Evolutionary conservation across 2,797 vertebrate species (phyloP), one percentile per base, ranked within the genome.

Genomic region (Diceros bicornis): DNA sequence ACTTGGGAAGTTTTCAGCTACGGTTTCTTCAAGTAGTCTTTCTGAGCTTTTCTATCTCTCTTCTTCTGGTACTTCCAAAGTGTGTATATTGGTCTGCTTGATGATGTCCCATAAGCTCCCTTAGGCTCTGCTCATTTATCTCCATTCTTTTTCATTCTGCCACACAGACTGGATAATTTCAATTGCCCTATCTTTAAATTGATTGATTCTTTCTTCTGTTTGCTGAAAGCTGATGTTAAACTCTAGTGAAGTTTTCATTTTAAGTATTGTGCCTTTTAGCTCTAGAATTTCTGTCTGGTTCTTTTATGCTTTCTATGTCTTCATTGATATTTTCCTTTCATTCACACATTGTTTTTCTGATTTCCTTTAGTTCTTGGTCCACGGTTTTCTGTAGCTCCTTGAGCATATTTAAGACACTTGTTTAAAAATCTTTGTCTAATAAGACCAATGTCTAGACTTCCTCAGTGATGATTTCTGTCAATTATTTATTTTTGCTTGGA

Each of bases 361-460:
- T 69, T 86, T 69, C 64, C 64, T n/a, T 41, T 77, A 47, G n/a
- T 64, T 78, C 50, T 55, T 64, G 32, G 12, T 81, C 37, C 34
- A 47, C 61, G 75, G 32, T 62, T 74, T 77, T 75, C 20, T 82
- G 75, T 75, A 61, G 74, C 44, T 59, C 27, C 4, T 68, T 69
- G 88, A 88, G 7, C 18, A 83, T 68, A 69, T 34, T 87, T 87
- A 69, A 69, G 32, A 69, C 20, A 69, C 12, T 78, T 78, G 37
- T 62, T 93, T 87, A 77, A 66, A 90, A 29, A 52, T 69, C 29
- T 78, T 93, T 69, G 62, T 69, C 37, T 78, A 91, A 68, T 86
- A 68, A 81, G 10, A 18, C 11, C 55, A 71, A 25, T 69, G 27
- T 88, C 34, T 92, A 32, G 21, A 77, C 7, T 34, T 88, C 20